A percentile compares a stretch with the other conserved stretches of the same genome.
These are phyloP conservation scores for Pseudorectes ferrugineus DNA, from an alignment of 2,113 vertebrate species.

Conservation along the genomic window DNA sequence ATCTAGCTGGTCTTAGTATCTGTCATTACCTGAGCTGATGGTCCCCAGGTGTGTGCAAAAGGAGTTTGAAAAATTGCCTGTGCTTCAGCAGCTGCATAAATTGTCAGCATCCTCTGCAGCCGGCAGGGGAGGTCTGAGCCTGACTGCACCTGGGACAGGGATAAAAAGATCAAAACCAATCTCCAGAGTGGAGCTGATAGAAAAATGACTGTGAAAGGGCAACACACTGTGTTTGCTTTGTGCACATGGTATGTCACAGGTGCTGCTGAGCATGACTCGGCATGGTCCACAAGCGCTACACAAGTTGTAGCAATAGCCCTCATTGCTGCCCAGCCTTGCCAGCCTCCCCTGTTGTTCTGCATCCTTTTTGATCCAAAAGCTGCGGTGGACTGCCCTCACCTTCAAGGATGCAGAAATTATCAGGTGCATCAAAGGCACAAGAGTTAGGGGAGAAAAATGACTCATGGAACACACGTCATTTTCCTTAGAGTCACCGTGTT, in stretches of 20 bases:
- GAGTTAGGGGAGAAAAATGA: not conserved
- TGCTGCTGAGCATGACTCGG: not conserved
- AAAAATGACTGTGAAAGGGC: not conserved
- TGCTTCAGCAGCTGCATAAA: constrained; percentile 23
- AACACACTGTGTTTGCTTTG: not conserved
- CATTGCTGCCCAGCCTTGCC: not conserved
- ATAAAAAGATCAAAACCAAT: constrained; percentile 13
- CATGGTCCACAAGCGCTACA: not conserved
- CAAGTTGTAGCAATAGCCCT: not conserved
- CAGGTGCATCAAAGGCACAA: not conserved
- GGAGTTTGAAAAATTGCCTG: constrained; percentile 27
- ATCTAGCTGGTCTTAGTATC: not conserved
- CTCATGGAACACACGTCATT: not conserved
- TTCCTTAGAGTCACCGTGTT: not conserved
- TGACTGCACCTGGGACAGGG: not conserved
- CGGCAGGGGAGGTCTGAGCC: not conserved
- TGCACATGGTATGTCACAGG: not conserved
- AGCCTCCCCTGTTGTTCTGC: not conserved
- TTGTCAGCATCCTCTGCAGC: not conserved
- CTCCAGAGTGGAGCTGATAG: not conserved
- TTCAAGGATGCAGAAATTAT: not conserved
- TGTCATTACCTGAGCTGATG: not conserved
- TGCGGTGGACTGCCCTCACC: not conserved
- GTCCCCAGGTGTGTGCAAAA: constrained; percentile 12
- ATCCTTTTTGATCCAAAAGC: not conserved